Base-by-base conservation (phyloP, 2,888 invertebrate genomes). In the Patella ulyssiponensis region DNA sequence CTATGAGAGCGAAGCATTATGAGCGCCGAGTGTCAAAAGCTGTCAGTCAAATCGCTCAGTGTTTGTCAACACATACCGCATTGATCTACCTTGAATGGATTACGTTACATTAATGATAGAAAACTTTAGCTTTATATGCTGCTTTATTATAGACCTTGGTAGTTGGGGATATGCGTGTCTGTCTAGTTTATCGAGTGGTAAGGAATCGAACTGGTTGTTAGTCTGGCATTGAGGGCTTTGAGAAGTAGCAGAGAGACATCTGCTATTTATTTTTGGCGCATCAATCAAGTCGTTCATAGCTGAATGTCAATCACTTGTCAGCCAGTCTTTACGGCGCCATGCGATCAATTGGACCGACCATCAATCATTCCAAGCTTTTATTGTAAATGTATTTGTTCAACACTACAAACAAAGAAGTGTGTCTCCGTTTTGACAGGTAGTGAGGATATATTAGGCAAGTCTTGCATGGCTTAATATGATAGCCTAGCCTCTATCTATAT, bases 301-400 rank as follows among this genome's bases (percentile, higher is more conserved):
- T 81, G 82, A 82, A 82, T 89, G 90, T 90, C 90, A 90, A 89
- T 90, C 90, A 90, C 80, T 81, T 88, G 89, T 90, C 89, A 87
- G 81, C 71, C 79, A 77, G 81, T 83, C 88, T 89, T 88, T 89
- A 87, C 89, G 86, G 87, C 85, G 88, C 86, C 87, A 83, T 85
- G 85, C 87, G 86, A 89, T 90, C 89, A 89, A 89, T 89, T 88
- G 86, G 84, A 83, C 80, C 82, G 81, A 81, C 86, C 87, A 88
- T 89, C 89, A 88, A 89, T 89, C 89, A 88, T 81, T 80, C 80
- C 79, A 74, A 80, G 86, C 86, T 86, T 86, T 86, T 88, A 88
- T 89, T 88, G 88, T 88, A 84, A 86, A 87, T 86, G 86, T 88
- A 87, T 89, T 89, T 90, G 89, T 86, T 88, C 86, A 86, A 83